These are phyloP conservation scores for Griposia aprilina DNA, from an alignment of 2,888 invertebrate species.

Conservation along the genomic window DNA sequence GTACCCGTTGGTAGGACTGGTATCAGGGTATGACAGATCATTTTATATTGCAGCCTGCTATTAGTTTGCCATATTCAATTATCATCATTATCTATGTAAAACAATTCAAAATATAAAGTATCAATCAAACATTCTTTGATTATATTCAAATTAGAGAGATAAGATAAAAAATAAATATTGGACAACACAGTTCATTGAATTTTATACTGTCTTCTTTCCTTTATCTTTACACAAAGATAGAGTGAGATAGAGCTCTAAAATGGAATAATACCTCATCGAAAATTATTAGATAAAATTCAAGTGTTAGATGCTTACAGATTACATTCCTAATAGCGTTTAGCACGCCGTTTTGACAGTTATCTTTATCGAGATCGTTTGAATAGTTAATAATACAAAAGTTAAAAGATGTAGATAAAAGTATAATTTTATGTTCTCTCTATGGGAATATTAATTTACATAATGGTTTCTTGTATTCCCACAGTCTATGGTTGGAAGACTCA, in stretches of 20 bases:
- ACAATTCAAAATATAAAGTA: neutral
- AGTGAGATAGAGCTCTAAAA: slow-evolving; percentile 8
- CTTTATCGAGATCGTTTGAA: slow-evolving; percentile 18
- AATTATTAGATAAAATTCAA: slow-evolving; percentile 34
- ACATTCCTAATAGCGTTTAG: slow-evolving; percentile 16
- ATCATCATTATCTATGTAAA: slow-evolving; percentile 13
- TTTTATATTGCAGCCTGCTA: too few relatives aligned
- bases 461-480: neutral
- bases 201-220: neutral
- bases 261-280: neutral
- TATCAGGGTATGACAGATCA: too few relatives aligned
- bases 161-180: slow-evolving; percentile 21
- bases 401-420: neutral
- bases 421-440: neutral
- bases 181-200: slow-evolving; percentile 23
- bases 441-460: neutral
- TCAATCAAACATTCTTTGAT: slow-evolving; percentile 18
- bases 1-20: too few relatives aligned
- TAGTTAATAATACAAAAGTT: slow-evolving; percentile 8
- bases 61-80: neutral
- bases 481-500: neutral
- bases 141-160: slow-evolving; percentile 25
- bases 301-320: slow-evolving; percentile 19
- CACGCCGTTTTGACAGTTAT: slow-evolving; percentile 19
- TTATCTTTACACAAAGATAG: neutral